A percentile compares a stretch with the other conserved stretches of the same genome.
Evolutionary conservation across 2,888 invertebrate genomes (phyloP).

Genomic region (Drosophila subsilvestris): DNA sequence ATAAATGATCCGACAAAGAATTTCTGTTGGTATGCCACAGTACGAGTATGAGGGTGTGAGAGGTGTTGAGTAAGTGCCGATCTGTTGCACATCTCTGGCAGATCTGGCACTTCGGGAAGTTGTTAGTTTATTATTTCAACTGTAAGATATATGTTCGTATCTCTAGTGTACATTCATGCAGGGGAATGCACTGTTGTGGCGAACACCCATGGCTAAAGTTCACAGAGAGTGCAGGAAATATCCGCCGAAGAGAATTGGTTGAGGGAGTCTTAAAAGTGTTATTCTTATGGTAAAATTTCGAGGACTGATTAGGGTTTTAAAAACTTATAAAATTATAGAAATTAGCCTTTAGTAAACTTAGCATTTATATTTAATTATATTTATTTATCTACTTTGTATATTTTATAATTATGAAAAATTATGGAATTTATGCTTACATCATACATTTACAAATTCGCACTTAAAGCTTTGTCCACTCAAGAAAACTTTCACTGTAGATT

Average conservation of each 20-base stretch:
- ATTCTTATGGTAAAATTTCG: no score
- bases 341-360: no score
- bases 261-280: no score
- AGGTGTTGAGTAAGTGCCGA: conserved; percentile 5
- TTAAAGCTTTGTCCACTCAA: neutral
- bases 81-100: conserved; percentile 28
- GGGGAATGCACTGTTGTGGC: neutral
- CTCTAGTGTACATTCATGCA: neutral
- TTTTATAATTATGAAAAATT: neutral
- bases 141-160: neutral
- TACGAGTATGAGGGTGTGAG: conserved; percentile 4
- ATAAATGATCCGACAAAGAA: conserved; percentile 35
- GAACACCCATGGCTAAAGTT: neutral
- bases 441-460: neutral
- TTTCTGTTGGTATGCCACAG: conserved; percentile 13
- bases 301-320: no score
- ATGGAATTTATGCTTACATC: neutral
- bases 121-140: neutral
- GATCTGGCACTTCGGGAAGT: conserved; percentile 10
- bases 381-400: neutral
- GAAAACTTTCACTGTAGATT: neutral
- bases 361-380: neutral
- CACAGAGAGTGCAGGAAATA: neutral
- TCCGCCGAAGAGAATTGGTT: neutral
- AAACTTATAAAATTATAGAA: no score